A percentile compares a stretch with the other conserved stretches of the same genome.
Evolutionary conservation across 1,140 invertebrate genomes (phyloP).

Genomic region (Sinella curviseta): DNA sequence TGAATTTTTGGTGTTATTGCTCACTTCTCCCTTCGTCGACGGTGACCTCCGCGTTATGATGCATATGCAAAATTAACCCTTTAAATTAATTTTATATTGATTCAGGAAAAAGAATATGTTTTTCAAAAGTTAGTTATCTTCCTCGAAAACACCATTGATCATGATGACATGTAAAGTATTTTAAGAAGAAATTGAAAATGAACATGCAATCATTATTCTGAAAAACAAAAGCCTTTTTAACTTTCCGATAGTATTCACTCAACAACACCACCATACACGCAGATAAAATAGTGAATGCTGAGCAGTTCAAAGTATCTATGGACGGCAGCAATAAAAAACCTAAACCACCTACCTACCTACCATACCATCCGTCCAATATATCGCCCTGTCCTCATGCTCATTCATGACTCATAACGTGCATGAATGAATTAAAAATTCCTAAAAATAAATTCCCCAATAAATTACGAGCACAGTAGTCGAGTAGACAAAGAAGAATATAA

Average conservation of each 20-base stretch:
- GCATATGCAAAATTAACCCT: not conserved
- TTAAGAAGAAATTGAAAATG: not conserved
- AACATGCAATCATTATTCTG: not conserved
- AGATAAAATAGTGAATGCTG: too few species aligned
- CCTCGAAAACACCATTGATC: not conserved
- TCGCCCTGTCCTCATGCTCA: too few species aligned
- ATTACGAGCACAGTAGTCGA: slow-evolving; percentile 13
- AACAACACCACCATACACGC: not conserved
- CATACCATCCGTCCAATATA: too few species aligned
- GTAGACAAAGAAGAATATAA: too few species aligned
- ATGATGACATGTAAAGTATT: not conserved
- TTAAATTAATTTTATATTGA: not conserved
- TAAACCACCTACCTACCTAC: too few species aligned
- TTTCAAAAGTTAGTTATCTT: not conserved
- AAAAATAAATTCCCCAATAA: slow-evolving; percentile 16
- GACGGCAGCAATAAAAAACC: too few species aligned
- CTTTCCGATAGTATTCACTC: not conserved
- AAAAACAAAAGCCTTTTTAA: not conserved
- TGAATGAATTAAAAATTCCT: not conserved
- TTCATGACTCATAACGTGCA: too few species aligned
- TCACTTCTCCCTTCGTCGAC: not conserved
- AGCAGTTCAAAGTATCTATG: too few species aligned
- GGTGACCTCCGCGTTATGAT: not conserved
- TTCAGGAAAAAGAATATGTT: not conserved
- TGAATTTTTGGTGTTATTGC: too few species aligned